Evolutionary conservation across 2,888 invertebrate species (phyloP).

Genomic region (Scaeva pyrastri): DNA sequence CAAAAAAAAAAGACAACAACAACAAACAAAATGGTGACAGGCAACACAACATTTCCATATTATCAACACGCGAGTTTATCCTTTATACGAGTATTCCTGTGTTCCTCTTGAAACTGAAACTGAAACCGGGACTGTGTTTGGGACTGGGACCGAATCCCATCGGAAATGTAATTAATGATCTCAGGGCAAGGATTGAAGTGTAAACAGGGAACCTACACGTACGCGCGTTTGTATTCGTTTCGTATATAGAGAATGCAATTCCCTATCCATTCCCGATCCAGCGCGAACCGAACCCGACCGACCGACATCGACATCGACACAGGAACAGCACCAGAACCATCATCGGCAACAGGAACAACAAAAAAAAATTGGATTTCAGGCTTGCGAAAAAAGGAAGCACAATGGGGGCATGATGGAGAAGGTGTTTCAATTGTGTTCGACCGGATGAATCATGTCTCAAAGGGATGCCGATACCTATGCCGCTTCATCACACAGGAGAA

Average conservation of each 20-base stretch:
- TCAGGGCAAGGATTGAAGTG: slow-evolving; percentile 69
- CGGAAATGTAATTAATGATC: slow-evolving; percentile 71
- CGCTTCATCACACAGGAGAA: slow-evolving; percentile 48
- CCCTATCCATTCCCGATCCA: slow-evolving; percentile 17
- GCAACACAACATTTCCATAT: slow-evolving; percentile 73
- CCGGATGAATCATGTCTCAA: slow-evolving; percentile 81
- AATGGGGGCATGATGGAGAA: slow-evolving; percentile 59
- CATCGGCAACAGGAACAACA: too few species aligned
- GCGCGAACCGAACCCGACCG: neutral
- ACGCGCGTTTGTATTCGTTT: too few species aligned
- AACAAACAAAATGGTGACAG: slow-evolving; percentile 40
- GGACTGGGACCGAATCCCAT: slow-evolving; percentile 13
- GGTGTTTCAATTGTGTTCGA: slow-evolving; percentile 76
- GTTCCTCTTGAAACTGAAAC: too few species aligned
- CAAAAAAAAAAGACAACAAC: neutral
- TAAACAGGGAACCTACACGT: slow-evolving; percentile 59
- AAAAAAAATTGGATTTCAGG: slow-evolving; percentile 1
- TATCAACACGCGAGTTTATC: slow-evolving; percentile 65
- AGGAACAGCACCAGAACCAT: slow-evolving; percentile 8
- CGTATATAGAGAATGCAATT: slow-evolving; percentile 70
- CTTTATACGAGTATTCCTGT: neutral
- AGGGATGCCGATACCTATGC: slow-evolving; percentile 77
- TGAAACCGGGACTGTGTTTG: neutral
- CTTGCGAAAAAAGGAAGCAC: slow-evolving; percentile 59
- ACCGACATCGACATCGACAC: neutral